Percentiles rank a stretch among this genome's conserved stretches.
phyloP scores from a whole-genome alignment of 2,888 invertebrate genomes.

The Orchestes rusci region DNA sequence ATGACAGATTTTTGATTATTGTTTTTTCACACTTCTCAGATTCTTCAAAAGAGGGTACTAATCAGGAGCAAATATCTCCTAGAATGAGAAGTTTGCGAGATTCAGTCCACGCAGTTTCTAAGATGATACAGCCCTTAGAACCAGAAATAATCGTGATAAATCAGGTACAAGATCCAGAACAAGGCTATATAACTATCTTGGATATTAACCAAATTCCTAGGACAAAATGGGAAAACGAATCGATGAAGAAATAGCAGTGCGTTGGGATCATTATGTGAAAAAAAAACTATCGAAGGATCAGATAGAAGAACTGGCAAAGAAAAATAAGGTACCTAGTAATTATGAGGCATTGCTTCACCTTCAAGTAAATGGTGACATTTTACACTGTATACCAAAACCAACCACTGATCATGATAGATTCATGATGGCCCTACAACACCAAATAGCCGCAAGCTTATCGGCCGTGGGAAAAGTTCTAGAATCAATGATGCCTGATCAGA shows the following conservation, averaged over 20 bases:
- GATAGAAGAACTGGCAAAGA: background rate
- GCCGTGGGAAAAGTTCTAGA: background rate
- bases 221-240: background rate
- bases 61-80: no score
- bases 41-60: no score
- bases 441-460: conserved; percentile 7
- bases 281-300: background rate
- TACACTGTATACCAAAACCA: conserved; percentile 2
- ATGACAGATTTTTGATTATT: no score
- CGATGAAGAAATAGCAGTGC: conserved; percentile 1
- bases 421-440: conserved; percentile 9
- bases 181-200: background rate
- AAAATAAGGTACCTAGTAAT: conserved; percentile 11
- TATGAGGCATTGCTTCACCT: conserved; percentile 10
- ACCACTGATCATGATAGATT: conserved; percentile 10
- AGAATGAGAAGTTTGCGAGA: no score
- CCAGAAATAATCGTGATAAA: no score
- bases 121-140: no score
- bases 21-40: no score
- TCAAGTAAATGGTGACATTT: conserved; percentile 8
- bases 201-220: background rate
- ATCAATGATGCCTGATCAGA: background rate
- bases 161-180: background rate
- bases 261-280: background rate
- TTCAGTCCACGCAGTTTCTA: no score